phyloP scores from a whole-genome alignment of 2,888 invertebrate species.

The Tetragonula carbonaria region DNA sequence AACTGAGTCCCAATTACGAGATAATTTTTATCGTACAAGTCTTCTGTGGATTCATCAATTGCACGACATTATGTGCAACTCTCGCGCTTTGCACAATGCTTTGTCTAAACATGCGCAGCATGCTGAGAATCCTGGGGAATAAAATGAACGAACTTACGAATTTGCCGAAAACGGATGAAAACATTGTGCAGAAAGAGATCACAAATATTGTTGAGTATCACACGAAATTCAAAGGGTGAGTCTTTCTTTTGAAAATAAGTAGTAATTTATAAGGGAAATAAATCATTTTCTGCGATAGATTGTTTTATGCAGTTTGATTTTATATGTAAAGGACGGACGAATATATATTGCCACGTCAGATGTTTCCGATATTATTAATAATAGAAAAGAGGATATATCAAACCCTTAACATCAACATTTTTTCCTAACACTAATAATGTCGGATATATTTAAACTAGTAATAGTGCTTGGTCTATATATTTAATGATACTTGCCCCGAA shows the following conservation, averaged over 20 bases:
- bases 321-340: rapidly evolving
- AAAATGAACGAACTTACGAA: constrained; percentile 14
- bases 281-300: too few species aligned
- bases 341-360: too few species aligned
- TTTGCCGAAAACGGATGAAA: not conserved
- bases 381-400: too few species aligned
- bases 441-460: too few species aligned
- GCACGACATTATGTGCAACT: constrained; percentile 60
- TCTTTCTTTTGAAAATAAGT: too few species aligned
- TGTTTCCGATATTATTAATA: too few species aligned
- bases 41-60: constrained; percentile 65
- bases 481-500: too few species aligned
- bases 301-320: not conserved
- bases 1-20: constrained; percentile 67
- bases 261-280: too few species aligned
- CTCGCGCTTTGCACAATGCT: constrained; percentile 69
- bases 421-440: too few species aligned
- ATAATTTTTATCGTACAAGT: constrained; percentile 73
- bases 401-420: too few species aligned
- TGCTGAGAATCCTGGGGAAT: constrained; percentile 34
- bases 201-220: constrained; percentile 46
- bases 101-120: constrained; percentile 72
- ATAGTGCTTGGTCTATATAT: too few species aligned
- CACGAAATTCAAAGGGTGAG: constrained; percentile 12
- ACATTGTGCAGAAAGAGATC: not conserved